Evolutionary conservation across 2,888 invertebrate species (phyloP).

Genomic region (Falcaria lacertinaria): DNA sequence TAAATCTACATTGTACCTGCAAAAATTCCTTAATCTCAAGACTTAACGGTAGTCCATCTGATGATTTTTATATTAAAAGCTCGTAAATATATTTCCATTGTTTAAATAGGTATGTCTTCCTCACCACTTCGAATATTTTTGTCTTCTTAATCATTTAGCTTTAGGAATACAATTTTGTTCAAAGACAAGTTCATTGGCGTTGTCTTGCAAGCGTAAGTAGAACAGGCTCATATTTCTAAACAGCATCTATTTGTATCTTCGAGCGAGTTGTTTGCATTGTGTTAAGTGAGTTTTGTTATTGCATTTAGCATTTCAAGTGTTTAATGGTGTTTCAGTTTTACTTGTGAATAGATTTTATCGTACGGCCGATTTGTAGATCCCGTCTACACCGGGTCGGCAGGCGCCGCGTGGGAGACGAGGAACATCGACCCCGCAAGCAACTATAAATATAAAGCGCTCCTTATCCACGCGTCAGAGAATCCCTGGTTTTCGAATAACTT

Average conservation of each 20-base stretch:
- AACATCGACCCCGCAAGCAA: constrained; percentile 70
- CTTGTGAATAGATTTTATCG: constrained; percentile 30
- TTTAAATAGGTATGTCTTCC: too few species aligned
- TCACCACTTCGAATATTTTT: too few species aligned
- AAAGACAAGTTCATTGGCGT: not conserved
- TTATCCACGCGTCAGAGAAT: constrained; percentile 50
- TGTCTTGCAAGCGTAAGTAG: not conserved
- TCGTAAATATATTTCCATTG: too few species aligned
- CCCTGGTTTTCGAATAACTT: constrained; percentile 1
- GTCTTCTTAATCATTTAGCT: not conserved
- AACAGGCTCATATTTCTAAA: not conserved
- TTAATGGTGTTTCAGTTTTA: constrained; percentile 8
- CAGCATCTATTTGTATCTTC: not conserved
- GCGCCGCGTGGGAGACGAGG: constrained; percentile 70
- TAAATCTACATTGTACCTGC: too few species aligned
- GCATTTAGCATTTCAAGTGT: not conserved
- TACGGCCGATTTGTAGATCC: constrained; percentile 48
- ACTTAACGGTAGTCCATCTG: too few species aligned
- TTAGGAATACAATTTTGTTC: not conserved
- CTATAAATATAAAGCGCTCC: constrained; percentile 69
- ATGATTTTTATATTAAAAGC: too few species aligned
- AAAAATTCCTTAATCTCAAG: too few species aligned
- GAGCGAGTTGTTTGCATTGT: not conserved
- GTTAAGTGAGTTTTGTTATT: not conserved
- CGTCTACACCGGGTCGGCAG: constrained; percentile 33